Evolutionary conservation across 1,140 invertebrate species (phyloP), one percentile per base, ranked within the genome.

Genomic region (Drosophila tropicalis): DNA sequence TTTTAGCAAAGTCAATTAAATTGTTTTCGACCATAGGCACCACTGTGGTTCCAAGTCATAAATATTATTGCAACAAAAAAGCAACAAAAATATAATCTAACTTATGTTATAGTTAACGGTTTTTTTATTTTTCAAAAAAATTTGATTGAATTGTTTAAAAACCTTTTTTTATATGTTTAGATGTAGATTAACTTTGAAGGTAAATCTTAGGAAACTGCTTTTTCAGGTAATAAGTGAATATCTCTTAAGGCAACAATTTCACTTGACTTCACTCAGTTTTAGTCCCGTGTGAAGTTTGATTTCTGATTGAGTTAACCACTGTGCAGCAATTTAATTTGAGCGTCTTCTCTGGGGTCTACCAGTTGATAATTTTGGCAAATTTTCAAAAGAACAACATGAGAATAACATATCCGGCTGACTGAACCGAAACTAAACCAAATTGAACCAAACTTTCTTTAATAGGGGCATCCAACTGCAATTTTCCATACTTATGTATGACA

Each of bases 391-490:
- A 51, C 44, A 51, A 51, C 17, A 51, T 17, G 6, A 63, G 60
- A 67, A 77, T 71, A 89, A 83, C 76, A 89, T 89, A 80, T 87
- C 84, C 83, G 56, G 84, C 76, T 87, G 70, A 69, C 76, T 55
- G 36, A 12, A 62, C 7, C 41, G 34, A 12, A 41, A 36, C 22
- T 36, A 47, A 47, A 9, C 58, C 67, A 56, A 51, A 51, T 51
- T 51, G 44, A 51, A 51, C 44, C 22, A 22, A 51, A 78, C 76
- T 78, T 63, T 70, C 74, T 78, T 78, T 78, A 78, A 78, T 79
- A 76, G 75, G 34, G 41, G 56, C 57, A 41, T 39, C 47, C 57
- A 47, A 71, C 74, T 70, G 84, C 83, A 87, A 87, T 87, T 87
- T 87, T 87, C 84, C 44, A 51, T 51, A 51, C 44, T 12, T 22